Evolutionary conservation across 2,113 vertebrate species (phyloP), one percentile per base, ranked within the genome.

Genomic region (Sciurus niger): DNA sequence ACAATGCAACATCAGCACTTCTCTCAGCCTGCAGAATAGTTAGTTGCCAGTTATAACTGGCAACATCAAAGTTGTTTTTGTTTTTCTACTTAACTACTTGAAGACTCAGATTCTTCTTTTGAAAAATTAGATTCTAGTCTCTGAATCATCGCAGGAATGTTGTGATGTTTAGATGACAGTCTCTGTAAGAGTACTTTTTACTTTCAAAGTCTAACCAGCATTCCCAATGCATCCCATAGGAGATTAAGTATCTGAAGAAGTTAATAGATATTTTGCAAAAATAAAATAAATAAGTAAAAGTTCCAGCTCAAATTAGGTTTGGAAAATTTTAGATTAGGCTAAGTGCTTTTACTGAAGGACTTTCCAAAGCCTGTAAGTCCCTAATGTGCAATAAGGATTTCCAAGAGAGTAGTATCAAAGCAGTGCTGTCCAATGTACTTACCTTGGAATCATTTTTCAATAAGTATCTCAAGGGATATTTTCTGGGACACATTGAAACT

Each of bases 21-120:
- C 20, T 32, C 32, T 87, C 37, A 72, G 17, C 12, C 67, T 84
- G 13, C 7, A 78, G 46, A 79, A 12, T 46, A 70, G 40, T 84
- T 55, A 8, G 48, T 58, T 58, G 20, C 6, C 6, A 13, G 25
- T 73, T 91, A 58, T 58, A 58, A 73, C 20, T 30, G 51, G 12
- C 37, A 55, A 72, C 46, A 60, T 24, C 53, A 84, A 85, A 87
- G 37, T 48, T 74, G 2, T 63, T 84, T 83, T 28, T 88, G 32
- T 28, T 77, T 92, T 96, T 89, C 90, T 68, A 83, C 28, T 60
- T 94, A 91, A 80, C 83, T 91, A 20, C 30, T 84, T 88, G 37
- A 95, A 96, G 37, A 90, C 93, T 78, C 84, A 40, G 22, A 76
- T 85, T 86, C 34, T 4, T 84, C 58, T 89, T 90, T 46, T 89